These are phyloP conservation scores for Oreochromis niloticus DNA, from an alignment of 2,113 vertebrate species.

Conservation along the genomic window DNA sequence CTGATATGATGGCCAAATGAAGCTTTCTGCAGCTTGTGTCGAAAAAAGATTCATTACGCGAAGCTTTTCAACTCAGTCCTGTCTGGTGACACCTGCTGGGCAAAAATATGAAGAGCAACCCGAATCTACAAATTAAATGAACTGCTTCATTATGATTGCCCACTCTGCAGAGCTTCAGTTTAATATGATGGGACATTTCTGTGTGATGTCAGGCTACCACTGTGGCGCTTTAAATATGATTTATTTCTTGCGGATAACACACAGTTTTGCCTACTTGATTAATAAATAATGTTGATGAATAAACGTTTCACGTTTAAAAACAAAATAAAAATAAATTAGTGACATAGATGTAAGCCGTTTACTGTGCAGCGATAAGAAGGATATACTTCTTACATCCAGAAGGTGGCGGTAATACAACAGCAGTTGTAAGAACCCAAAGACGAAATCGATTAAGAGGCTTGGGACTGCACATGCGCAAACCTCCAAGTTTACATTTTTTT, in stretches of 20 bases:
- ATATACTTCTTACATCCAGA: background rate
- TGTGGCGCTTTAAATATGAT: background rate
- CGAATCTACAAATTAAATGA: background rate
- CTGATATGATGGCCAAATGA: background rate
- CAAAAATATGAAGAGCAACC: background rate
- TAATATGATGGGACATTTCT: background rate
- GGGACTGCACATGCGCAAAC: background rate
- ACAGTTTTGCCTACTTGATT: no score
- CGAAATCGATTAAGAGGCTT: rapidly evolving
- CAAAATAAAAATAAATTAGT: background rate
- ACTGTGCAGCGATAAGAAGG: background rate
- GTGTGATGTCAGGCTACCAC: background rate
- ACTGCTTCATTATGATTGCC: background rate
- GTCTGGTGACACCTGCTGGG: background rate
- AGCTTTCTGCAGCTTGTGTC: background rate
- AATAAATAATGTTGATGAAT: no score
- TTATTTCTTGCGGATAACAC: no score
- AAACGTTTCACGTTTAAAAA: no score
- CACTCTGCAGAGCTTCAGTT: background rate
- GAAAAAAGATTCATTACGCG: background rate
- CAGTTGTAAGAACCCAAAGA: background rate
- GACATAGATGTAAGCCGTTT: background rate
- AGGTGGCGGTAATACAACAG: background rate
- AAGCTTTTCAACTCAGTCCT: background rate
- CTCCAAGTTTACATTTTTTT: background rate